Conservation (phyloP, 2,888 invertebrate genomes). For the Caenorhabditis sulstoni region DNA sequence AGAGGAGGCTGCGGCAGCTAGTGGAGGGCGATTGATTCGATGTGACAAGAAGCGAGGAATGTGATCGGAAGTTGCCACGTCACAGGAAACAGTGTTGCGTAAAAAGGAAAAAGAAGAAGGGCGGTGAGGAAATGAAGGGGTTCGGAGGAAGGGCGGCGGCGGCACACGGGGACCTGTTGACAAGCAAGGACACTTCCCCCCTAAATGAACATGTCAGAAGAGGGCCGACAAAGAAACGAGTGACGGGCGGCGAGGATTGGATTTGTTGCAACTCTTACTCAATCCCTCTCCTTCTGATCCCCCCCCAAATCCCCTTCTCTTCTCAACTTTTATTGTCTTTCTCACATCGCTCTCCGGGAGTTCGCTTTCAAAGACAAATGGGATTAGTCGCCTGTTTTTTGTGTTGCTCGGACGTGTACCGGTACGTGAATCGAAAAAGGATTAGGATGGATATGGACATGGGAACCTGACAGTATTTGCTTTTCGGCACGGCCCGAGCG, state of each 20-base stretch:
- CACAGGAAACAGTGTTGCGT: conserved; percentile 37
- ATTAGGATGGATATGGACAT: conserved; percentile 39
- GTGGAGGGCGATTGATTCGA: conserved; percentile 41
- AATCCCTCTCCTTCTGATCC: conserved; percentile 7
- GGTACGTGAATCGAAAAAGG: conserved; percentile 19
- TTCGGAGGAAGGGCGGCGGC: conserved; percentile 38
- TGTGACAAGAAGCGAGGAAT: conserved; percentile 48
- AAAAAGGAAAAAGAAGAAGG: conserved; percentile 31
- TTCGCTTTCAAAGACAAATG: conserved; percentile 3
- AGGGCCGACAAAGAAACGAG: conserved; percentile 12
- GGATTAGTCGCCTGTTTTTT: conserved; percentile 34
- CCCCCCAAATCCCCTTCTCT: not conserved
- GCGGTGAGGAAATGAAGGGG: conserved; percentile 42
- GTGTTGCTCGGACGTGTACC: conserved; percentile 35
- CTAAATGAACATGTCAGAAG: conserved; percentile 50
- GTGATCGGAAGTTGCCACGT: conserved; percentile 23
- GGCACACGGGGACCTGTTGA: conserved; percentile 41
- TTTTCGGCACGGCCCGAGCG: conserved; percentile 7
- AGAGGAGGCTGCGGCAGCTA: conserved; percentile 29
- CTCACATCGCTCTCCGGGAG: conserved; percentile 13
- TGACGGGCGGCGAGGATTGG: conserved; percentile 27
- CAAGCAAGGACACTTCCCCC: conserved; percentile 51
- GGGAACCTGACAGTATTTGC: conserved; percentile 46
- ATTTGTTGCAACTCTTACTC: conserved; percentile 47
- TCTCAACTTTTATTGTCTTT: conserved; percentile 45